Evolutionary conservation across 2,113 vertebrate species (phyloP).

Genomic region (Corythoichthys haematopterus): DNA sequence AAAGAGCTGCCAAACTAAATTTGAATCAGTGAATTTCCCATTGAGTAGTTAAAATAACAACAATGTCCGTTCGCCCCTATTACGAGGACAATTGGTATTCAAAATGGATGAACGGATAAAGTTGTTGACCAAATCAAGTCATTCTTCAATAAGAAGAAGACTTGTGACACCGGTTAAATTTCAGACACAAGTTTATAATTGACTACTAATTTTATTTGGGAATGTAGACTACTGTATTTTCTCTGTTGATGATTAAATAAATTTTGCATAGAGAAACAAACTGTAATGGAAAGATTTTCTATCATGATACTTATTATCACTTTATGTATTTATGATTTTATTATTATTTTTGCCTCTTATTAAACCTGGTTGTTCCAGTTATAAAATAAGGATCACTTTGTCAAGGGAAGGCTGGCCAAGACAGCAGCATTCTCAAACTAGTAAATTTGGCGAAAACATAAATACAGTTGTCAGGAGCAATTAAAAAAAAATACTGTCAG

Average conservation of each 20-base stretch:
- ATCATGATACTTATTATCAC: not conserved
- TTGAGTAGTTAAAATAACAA: no score
- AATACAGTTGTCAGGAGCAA: no score
- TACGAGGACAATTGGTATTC: not conserved
- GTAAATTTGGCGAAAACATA: no score
- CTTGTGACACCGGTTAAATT: not conserved
- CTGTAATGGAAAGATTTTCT: not conserved
- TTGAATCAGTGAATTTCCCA: no score
- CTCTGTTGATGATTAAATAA: not conserved
- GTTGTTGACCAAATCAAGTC: not conserved
- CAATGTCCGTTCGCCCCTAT: no score
- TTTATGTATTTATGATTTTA: no score
- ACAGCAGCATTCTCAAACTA: no score
- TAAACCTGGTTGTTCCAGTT: no score
- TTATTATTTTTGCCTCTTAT: no score
- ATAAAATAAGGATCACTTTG: no score
- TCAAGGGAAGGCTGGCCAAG: no score
- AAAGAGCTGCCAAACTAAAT: not conserved
- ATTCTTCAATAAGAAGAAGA: not conserved
- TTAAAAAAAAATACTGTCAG: no score
- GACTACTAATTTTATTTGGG: not conserved
- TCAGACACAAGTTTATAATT: not conserved
- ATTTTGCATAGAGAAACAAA: not conserved
- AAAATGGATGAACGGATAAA: not conserved
- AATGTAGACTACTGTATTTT: not conserved